Percentiles rank a stretch among this genome's conserved stretches.
Evolutionary conservation across 1,140 invertebrate genomes (phyloP).

Genomic region (Chionoecetes opilio): DNA sequence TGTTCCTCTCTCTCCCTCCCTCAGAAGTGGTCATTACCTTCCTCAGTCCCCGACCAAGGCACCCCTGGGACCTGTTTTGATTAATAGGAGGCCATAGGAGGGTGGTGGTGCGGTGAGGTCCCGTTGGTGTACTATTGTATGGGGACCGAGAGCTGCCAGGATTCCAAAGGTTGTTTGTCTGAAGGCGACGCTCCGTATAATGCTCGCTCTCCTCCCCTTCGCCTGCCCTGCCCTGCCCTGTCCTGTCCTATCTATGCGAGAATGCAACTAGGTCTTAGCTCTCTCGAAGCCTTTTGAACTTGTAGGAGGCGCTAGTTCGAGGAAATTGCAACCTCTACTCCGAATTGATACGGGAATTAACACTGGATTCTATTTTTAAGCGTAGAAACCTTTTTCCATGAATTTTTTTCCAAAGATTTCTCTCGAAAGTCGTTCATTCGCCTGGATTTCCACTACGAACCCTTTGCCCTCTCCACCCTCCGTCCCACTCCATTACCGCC

Average conservation of each 20-base stretch:
- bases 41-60: not conserved
- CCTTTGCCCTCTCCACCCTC: not conserved
- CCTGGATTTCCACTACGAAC: not conserved
- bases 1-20: not conserved
- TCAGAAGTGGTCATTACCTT: constrained; percentile 20
- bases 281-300: not conserved
- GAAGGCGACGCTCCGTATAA: constrained; percentile 14
- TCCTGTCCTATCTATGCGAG: no score
- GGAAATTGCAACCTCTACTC: no score
- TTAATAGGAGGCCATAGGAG: constrained; percentile 4
- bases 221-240: not conserved
- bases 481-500: not conserved
- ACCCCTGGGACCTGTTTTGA: not conserved
- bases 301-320: no score
- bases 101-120: not conserved
- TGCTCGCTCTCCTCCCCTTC: not conserved
- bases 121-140: not conserved
- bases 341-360: no score
- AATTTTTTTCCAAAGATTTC: not conserved
- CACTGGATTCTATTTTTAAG: not conserved
- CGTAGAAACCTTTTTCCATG: not conserved
- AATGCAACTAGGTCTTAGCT: not conserved
- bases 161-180: constrained; percentile 19
- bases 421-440: not conserved
- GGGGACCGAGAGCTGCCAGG: not conserved